Conservation (phyloP, 2,113 vertebrate species). For the Sinocyclocheilus maitianheensis region DNA sequence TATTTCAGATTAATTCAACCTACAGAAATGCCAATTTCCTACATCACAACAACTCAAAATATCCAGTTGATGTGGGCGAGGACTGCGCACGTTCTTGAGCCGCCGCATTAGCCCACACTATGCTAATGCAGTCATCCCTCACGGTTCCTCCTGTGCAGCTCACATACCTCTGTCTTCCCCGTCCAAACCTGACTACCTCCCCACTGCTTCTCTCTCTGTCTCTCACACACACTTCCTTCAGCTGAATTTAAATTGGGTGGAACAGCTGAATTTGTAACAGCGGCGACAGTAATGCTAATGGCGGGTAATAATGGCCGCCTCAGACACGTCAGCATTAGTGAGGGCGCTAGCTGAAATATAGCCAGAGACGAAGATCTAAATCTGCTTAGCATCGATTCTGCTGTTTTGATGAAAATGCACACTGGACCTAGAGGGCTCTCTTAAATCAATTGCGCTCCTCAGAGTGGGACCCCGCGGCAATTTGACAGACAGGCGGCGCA, state of each 20-base stretch:
- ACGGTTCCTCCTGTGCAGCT: constrained; percentile 19
- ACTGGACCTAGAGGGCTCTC: constrained; percentile 53
- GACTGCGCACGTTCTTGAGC: neutral
- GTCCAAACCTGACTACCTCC: constrained; percentile 27
- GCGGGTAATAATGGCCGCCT: constrained; percentile 58
- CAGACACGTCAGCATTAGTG: constrained; percentile 56
- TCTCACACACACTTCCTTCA: constrained; percentile 14
- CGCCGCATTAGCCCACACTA: constrained; percentile 9
- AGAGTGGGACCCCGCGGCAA: constrained; percentile 47
- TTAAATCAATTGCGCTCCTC: constrained; percentile 58
- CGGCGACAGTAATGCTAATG: constrained; percentile 60
- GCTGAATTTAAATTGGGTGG: constrained; percentile 55
- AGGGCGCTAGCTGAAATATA: constrained; percentile 57
- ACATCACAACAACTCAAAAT: neutral
- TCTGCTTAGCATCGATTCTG: constrained; percentile 60
- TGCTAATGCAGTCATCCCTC: constrained; percentile 24
- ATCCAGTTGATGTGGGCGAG: neutral
- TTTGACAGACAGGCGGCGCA: constrained; percentile 46
- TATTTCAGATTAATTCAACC: neutral
- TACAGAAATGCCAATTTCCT: neutral
- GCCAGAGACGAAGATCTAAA: constrained; percentile 57
- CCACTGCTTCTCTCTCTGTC: constrained; percentile 18
- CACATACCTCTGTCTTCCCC: constrained; percentile 40
- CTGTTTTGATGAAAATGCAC: constrained; percentile 60
- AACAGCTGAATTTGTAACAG: constrained; percentile 57